phyloP scores from a whole-genome alignment of 2,888 invertebrate species.

The Aplocera efformata region DNA sequence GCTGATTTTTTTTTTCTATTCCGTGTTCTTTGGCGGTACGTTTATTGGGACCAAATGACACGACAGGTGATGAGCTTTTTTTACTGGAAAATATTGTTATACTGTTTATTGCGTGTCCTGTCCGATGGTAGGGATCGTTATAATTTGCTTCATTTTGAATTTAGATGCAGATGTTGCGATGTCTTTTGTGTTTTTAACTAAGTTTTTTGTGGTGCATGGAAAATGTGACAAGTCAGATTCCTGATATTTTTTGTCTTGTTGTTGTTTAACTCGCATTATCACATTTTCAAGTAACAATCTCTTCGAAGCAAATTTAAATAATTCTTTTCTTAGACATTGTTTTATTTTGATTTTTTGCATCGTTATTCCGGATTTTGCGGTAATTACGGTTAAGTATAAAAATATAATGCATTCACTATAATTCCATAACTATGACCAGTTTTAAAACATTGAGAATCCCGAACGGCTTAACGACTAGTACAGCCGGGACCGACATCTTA shows the following conservation, averaged over 20 bases:
- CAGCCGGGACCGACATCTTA: too few species aligned
- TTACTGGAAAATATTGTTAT: constrained; percentile 69
- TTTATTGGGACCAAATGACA: constrained; percentile 79
- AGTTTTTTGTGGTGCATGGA: constrained; percentile 1
- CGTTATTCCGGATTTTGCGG: too few species aligned
- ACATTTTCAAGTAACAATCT: too few species aligned
- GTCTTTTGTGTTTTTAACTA: constrained; percentile 36
- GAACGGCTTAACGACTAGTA: too few species aligned
- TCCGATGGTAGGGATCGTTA: constrained; percentile 48
- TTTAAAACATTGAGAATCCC: too few species aligned
- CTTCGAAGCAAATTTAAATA: too few species aligned
- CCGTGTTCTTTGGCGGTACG: constrained; percentile 72
- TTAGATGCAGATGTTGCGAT: constrained; percentile 60
- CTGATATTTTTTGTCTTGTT: background rate
- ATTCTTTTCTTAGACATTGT: too few species aligned
- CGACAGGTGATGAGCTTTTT: constrained; percentile 78
- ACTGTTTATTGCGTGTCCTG: constrained; percentile 75
- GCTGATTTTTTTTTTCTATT: constrained; percentile 60
- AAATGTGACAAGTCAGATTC: background rate
- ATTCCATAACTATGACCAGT: too few species aligned
- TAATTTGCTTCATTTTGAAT: constrained; percentile 64
- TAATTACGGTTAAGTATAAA: too few species aligned
- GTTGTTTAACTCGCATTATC: too few species aligned
- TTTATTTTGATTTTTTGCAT: too few species aligned
- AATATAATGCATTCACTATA: too few species aligned